Percentiles rank a stretch among this genome's conserved stretches.
phyloP scores from a whole-genome alignment of 2,888 invertebrate genomes.

The Mamestra brassicae region DNA sequence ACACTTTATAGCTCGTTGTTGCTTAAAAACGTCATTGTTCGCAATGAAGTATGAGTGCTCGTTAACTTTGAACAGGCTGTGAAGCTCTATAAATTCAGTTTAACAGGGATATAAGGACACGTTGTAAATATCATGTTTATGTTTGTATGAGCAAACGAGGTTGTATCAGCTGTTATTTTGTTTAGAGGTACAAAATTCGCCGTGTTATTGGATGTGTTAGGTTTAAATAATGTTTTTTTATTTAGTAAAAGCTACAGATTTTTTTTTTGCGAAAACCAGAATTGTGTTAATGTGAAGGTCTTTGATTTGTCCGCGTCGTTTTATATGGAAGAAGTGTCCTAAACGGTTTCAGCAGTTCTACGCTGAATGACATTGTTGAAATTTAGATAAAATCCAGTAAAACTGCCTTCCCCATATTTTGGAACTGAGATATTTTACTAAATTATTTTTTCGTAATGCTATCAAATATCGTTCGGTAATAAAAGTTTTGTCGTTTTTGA shows the following conservation, averaged over 20 bases:
- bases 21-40: conserved; percentile 10
- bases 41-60: conserved; percentile 26
- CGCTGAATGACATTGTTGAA: too few relatives aligned
- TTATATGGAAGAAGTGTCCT: too few relatives aligned
- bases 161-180: background rate
- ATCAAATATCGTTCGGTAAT: too few relatives aligned
- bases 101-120: conserved; percentile 11
- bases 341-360: too few relatives aligned
- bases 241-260: background rate
- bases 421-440: too few relatives aligned
- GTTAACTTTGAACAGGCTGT: conserved; percentile 23
- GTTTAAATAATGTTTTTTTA: background rate
- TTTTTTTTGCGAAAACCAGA: background rate
- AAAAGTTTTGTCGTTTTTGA: too few relatives aligned
- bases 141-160: background rate
- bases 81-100: conserved; percentile 26
- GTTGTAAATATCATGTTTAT: conserved; percentile 19
- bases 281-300: background rate
- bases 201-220: background rate
- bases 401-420: too few relatives aligned
- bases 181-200: background rate
- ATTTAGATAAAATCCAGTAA: too few relatives aligned
- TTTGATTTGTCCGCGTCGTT: too few relatives aligned
- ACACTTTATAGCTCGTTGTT: conserved; percentile 15
- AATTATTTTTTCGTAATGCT: too few relatives aligned